phyloP scores from a whole-genome alignment of 2,797 vertebrate genomes.

The Oreochromis grahami region DNA sequence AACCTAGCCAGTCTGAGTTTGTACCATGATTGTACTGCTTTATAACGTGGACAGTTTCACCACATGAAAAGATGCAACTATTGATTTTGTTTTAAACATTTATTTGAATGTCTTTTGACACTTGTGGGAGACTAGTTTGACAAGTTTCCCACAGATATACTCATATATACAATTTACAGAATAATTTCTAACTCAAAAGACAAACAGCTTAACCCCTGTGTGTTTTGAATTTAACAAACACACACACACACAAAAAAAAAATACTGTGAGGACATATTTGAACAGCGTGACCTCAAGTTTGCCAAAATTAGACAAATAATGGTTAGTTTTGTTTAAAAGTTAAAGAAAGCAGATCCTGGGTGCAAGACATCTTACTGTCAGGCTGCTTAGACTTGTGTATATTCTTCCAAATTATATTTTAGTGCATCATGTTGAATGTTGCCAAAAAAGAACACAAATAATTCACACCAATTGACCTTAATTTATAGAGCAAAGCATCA shows the following conservation, averaged over 20 bases:
- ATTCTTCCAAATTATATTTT: constrained; percentile 1
- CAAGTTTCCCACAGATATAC: neutral
- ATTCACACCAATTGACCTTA: neutral
- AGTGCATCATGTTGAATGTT: neutral
- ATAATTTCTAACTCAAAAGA: neutral
- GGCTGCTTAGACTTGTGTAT: neutral
- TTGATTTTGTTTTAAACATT: neutral
- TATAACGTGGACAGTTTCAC: neutral
- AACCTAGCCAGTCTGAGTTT: neutral
- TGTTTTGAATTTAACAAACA: neutral
- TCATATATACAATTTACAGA: neutral
- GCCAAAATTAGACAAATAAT: neutral
- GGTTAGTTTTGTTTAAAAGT: neutral
- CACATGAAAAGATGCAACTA: neutral
- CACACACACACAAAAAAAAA: neutral
- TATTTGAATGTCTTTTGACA: neutral
- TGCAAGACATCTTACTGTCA: neutral
- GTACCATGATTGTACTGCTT: neutral
- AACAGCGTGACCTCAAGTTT: neutral
- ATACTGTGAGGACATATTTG: neutral
- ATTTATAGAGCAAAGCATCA: neutral
- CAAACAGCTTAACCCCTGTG: neutral
- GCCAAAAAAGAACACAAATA: neutral
- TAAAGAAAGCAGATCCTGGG: neutral
- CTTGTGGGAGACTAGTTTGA: neutral